Evolutionary conservation across 2,888 invertebrate species (phyloP).

Genomic region (Hydrotaea diabolus): DNA sequence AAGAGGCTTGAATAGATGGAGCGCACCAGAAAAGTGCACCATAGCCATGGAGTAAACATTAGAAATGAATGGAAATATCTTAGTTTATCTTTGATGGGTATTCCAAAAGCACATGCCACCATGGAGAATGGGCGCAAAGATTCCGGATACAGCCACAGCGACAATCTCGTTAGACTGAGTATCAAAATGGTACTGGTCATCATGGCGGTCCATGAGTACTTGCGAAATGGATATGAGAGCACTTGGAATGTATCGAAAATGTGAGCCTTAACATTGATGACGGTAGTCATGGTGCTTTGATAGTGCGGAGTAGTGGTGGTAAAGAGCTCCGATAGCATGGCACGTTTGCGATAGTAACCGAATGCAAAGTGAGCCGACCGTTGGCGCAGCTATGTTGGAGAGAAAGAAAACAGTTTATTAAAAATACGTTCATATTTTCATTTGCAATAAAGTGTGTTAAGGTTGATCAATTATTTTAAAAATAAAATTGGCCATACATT

Average conservation of each 20-base stretch:
- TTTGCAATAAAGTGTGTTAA: too few species aligned
- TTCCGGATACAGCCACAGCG: constrained; percentile 38
- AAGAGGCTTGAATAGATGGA: constrained; percentile 74
- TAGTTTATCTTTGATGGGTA: constrained; percentile 69
- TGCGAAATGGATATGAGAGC: constrained; percentile 70
- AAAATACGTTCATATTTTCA: too few species aligned
- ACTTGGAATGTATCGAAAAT: constrained; percentile 69
- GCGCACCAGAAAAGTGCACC: constrained; percentile 72
- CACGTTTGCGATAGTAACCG: constrained; percentile 71
- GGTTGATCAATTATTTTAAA: too few species aligned
- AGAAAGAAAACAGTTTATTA: background rate
- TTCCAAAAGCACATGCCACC: constrained; percentile 64
- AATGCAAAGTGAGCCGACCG: constrained; percentile 68
- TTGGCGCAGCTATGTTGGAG: constrained; percentile 59
- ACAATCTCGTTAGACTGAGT: background rate
- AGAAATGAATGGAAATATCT: constrained; percentile 10
- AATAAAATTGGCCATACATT: too few species aligned
- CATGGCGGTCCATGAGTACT: constrained; percentile 66
- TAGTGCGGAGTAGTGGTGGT: constrained; percentile 72
- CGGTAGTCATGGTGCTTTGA: constrained; percentile 69
- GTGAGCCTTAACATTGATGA: constrained; percentile 64
- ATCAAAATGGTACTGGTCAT: background rate
- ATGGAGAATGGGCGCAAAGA: constrained; percentile 48
- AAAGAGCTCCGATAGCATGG: constrained; percentile 52
- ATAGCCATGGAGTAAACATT: constrained; percentile 47